Base-by-base conservation (phyloP, 2,888 invertebrate genomes). In the Heteromurus nitidus region DNA sequence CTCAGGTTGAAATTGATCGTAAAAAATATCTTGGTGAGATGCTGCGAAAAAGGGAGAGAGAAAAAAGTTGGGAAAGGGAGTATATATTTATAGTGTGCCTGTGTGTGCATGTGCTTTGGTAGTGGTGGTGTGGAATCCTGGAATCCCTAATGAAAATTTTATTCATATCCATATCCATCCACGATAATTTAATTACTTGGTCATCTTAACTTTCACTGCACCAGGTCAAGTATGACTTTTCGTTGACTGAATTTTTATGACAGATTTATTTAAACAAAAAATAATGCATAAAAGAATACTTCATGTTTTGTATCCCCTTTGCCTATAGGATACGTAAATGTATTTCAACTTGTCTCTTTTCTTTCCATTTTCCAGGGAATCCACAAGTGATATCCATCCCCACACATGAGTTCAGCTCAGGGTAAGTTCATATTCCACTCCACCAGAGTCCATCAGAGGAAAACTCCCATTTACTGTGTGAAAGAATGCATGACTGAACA, bases 1-100 rank as follows among this genome's bases (percentile, higher is more conserved):
- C 70, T 76, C 77, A 69, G 77, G 77, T 79, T 79, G 70, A 70
- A 79, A 79, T 79, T 79, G 77, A 79, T 79, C 77, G 64, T 79
- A 79, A 79, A 79, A 77, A 44, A 28, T 68, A 58, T 42, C 26
- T n/a, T 30, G 11, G 24, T 26, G 58, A 58, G 28, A 16, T 7
- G 58, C 20, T 42, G 62, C 36, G 64, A 42, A 42, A 68, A 36
- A 26, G 18, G 28, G n/a, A n/a, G 16, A 18, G 24, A 16, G 24
- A 62, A 65, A 65, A 60, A 62, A 20, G 26, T n/a, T n/a, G n/a
- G n/a, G n/a, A n/a, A n/a, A n/a, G n/a, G n/a, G n/a, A n/a, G n/a
- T n/a, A n/a, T n/a, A n/a, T n/a, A n/a, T n/a, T n/a, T n/a, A n/a
- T n/a, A n/a, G n/a, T n/a, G 47, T 44, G 62, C 47, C 62, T 60